phyloP scores from a whole-genome alignment of 2,888 invertebrate genomes.

The Cabera pusaria region DNA sequence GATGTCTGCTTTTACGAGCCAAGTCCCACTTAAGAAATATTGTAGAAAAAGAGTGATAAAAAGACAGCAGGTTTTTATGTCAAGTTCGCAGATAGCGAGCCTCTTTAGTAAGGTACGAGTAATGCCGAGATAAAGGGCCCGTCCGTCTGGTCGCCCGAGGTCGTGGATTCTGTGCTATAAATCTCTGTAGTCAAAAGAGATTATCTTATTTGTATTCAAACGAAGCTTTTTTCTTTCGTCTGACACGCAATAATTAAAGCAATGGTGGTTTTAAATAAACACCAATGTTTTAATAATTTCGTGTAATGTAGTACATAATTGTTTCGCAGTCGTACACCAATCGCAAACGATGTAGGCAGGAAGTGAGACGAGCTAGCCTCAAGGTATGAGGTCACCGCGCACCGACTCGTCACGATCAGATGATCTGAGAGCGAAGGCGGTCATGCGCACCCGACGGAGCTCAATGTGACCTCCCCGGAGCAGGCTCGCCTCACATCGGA shows the following conservation, averaged over 20 bases:
- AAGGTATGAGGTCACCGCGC: conserved; percentile 33
- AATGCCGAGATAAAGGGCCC: conserved; percentile 19
- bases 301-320: too few relatives aligned
- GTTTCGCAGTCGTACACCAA: too few relatives aligned
- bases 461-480: conserved; percentile 29
- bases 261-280: too few relatives aligned
- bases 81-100: conserved; percentile 31
- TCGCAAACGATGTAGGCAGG: too few relatives aligned
- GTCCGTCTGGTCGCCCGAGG: conserved; percentile 5
- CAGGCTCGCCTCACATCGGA: conserved; percentile 22
- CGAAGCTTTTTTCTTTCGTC: too few relatives aligned
- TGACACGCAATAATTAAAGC: too few relatives aligned
- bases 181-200: too few relatives aligned
- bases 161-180: conserved; percentile 5
- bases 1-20: background rate
- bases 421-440: conserved; percentile 16
- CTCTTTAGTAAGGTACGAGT: conserved; percentile 13
- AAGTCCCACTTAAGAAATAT: background rate
- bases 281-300: too few relatives aligned
- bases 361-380: conserved; percentile 12
- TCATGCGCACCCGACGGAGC: conserved; percentile 11
- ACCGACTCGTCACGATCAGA: conserved; percentile 33
- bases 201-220: too few relatives aligned
- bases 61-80: conserved; percentile 22
- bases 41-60: conserved; percentile 23